Conservation (phyloP, 1,140 invertebrate species). For the Gonioctena quinquepunctata region DNA sequence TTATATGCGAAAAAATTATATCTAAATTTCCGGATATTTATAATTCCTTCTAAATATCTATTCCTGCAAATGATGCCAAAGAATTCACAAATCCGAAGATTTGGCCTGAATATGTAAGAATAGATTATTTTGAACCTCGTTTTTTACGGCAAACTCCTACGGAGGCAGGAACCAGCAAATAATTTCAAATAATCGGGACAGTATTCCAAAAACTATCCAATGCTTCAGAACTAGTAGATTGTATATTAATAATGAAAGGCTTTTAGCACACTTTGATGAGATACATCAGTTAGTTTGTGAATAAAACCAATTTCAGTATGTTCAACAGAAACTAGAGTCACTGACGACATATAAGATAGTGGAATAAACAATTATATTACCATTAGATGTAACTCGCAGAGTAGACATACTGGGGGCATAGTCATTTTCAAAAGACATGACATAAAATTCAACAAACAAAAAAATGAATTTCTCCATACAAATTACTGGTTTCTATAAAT, state of each 20-base stretch:
- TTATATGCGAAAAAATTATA: too few relatives aligned
- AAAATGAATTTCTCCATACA: too few relatives aligned
- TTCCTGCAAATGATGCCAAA: background rate
- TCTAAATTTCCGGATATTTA: constrained; percentile 1
- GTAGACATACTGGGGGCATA: too few relatives aligned
- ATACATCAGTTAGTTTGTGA: too few relatives aligned
- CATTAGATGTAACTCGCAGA: too few relatives aligned
- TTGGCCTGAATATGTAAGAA: background rate
- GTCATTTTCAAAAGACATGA: too few relatives aligned
- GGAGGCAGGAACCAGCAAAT: background rate
- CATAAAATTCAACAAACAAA: too few relatives aligned
- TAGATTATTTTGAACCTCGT: background rate
- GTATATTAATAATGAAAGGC: background rate
- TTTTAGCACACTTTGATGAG: too few relatives aligned
- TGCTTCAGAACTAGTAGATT: background rate
- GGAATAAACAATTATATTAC: too few relatives aligned
- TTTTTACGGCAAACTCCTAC: background rate
- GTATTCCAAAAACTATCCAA: background rate
- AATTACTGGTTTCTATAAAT: too few relatives aligned
- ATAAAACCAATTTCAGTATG: background rate
- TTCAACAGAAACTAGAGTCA: too few relatives aligned
- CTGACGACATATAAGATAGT: too few relatives aligned
- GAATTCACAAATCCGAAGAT: background rate
- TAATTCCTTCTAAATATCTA: background rate
- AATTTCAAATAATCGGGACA: background rate